Conservation (phyloP, 35 echinoderm and acorn worm species). For the Antedon bifida region DNA sequence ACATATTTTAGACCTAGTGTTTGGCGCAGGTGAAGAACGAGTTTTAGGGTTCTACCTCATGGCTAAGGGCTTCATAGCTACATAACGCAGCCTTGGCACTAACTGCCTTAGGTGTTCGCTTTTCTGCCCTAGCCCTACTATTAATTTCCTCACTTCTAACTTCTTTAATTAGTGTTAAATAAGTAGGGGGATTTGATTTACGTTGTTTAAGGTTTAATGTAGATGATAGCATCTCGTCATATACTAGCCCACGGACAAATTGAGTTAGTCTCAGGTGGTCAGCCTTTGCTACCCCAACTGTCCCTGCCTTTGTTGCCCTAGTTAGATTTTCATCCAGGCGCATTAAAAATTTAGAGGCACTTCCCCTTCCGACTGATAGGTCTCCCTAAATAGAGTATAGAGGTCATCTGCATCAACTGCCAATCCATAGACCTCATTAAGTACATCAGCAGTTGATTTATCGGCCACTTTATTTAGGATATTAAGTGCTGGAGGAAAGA, state of each 20-base stretch:
- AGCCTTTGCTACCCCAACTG: not conserved
- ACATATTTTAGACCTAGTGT: not conserved
- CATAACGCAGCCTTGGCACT: not conserved
- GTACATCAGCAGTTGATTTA: not conserved
- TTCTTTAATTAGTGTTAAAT: not conserved
- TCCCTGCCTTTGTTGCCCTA: slow-evolving; percentile 5
- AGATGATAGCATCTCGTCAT: not conserved
- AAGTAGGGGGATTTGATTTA: not conserved
- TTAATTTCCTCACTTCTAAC: not conserved
- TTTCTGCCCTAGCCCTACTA: not conserved
- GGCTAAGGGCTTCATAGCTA: not conserved
- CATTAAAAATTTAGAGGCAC: slow-evolving; percentile 6
- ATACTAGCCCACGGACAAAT: not conserved
- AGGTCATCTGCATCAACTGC: slow-evolving; percentile 2
- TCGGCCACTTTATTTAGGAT: not conserved
- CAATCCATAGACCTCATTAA: not conserved
- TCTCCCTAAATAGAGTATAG: slow-evolving; percentile 10
- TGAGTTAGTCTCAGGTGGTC: not conserved
- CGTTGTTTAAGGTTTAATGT: not conserved
- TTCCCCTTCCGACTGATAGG: slow-evolving; percentile 7
- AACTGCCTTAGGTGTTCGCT: not conserved
- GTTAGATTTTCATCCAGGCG: not conserved
- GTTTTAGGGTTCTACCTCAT: not conserved
- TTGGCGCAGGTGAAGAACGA: not conserved
- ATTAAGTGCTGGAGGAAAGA: not conserved